Percentiles rank a stretch among this genome's conserved stretches.
These are phyloP conservation scores for Kobus ellipsiprymnus DNA, from an alignment of 2,113 vertebrate species.

Conservation along the genomic window DNA sequence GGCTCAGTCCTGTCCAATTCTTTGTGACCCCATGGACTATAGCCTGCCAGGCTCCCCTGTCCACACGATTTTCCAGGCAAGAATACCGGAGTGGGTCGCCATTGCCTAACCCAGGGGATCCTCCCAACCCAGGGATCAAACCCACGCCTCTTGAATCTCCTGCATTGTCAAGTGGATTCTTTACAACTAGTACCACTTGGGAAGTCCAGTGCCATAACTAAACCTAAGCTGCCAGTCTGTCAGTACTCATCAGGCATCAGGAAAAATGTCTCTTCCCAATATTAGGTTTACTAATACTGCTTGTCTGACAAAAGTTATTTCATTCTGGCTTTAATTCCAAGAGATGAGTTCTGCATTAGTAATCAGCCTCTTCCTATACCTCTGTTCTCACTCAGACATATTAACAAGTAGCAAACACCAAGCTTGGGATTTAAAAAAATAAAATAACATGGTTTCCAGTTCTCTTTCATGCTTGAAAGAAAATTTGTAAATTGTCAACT, in stretches of 20 bases:
- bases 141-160: not conserved
- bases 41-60: not conserved
- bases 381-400: slow-evolving; percentile 63
- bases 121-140: not conserved
- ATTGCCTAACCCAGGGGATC: not conserved
- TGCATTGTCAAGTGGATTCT: not conserved
- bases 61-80: not conserved
- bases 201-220: slow-evolving; percentile 36
- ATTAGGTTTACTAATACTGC: slow-evolving; percentile 71
- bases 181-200: not conserved
- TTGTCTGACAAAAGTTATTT: slow-evolving; percentile 72
- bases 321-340: slow-evolving; percentile 56
- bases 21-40: not conserved
- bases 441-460: slow-evolving; percentile 71
- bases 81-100: not conserved
- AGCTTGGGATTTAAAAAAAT: slow-evolving; percentile 66
- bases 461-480: slow-evolving; percentile 76
- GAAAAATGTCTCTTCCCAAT: slow-evolving; percentile 53
- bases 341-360: slow-evolving; percentile 63
- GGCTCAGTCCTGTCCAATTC: not conserved
- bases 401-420: slow-evolving; percentile 68
- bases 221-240: slow-evolving; percentile 22
- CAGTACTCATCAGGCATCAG: slow-evolving; percentile 9
- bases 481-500: slow-evolving; percentile 81
- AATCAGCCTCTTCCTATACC: slow-evolving; percentile 60